Evolutionary conservation across 2,113 vertebrate species (phyloP).

Genomic region (Phalacrocorax carbo): DNA sequence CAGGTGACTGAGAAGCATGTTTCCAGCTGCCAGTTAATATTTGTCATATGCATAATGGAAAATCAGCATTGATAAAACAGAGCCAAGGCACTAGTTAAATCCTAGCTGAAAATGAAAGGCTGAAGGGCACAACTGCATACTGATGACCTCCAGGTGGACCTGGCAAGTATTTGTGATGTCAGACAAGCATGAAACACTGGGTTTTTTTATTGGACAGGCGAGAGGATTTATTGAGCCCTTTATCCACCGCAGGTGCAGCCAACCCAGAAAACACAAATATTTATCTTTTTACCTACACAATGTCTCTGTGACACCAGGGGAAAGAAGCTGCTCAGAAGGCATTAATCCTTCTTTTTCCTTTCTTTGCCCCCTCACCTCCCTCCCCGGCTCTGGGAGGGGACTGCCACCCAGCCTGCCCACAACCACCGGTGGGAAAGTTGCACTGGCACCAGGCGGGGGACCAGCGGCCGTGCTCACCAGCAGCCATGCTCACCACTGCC

Average conservation of each 20-base stretch:
- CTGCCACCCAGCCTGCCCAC: not conserved
- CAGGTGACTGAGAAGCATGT: not conserved
- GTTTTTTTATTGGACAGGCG: slow-evolving; percentile 57
- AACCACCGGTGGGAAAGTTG: not conserved
- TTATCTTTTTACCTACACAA: slow-evolving; percentile 54
- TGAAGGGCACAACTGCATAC: slow-evolving; percentile 32
- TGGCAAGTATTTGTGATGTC: slow-evolving; percentile 54
- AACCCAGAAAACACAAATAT: slow-evolving; percentile 63
- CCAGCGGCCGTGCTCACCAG: too few relatives aligned
- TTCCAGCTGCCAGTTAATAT: not conserved
- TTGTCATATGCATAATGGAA: not conserved
- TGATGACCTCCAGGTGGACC: slow-evolving; percentile 22
- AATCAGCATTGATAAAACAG: not conserved
- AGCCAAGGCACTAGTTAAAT: slow-evolving; percentile 18
- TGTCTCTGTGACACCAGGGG: not conserved
- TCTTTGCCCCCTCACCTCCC: not conserved
- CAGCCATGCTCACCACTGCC: not conserved
- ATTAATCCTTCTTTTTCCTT: not conserved
- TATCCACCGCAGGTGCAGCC: slow-evolving; percentile 28
- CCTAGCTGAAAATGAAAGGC: not conserved
- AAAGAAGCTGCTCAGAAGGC: slow-evolving; percentile 25
- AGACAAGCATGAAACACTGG: slow-evolving; percentile 31
- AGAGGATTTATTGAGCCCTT: slow-evolving; percentile 55
- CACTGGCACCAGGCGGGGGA: too few relatives aligned
- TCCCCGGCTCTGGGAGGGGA: not conserved